Evolutionary conservation across 2,113 vertebrate genomes (phyloP).

Genomic region (Scytalopus superciliaris): DNA sequence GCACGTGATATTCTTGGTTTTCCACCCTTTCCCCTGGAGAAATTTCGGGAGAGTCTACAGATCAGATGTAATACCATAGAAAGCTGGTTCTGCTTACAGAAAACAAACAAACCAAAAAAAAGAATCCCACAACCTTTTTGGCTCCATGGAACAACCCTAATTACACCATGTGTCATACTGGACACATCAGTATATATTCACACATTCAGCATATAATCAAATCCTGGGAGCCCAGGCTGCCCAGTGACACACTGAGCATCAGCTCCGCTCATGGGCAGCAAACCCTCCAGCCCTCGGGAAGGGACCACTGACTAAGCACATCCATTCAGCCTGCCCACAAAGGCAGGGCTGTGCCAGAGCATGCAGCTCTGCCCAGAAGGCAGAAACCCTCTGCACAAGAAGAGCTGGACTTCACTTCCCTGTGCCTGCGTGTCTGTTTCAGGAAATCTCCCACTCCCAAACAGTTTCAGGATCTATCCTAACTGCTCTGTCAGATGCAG

Average conservation of each 20-base stretch:
- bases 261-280: not conserved
- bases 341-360: not conserved
- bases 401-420: not conserved
- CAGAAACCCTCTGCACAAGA: not conserved
- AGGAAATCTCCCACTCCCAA: not conserved
- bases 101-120: not conserved
- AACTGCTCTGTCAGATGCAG: not conserved
- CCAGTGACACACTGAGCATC: not conserved
- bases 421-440: not conserved
- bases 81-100: not conserved
- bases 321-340: accelerated
- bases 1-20: not conserved
- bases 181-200: not conserved
- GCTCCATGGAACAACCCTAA: not conserved
- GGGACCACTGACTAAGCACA: not conserved
- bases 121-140: not conserved
- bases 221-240: not conserved
- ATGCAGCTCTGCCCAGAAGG: not conserved
- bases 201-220: not conserved
- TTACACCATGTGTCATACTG: accelerated
- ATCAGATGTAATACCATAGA: not conserved
- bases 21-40: not conserved
- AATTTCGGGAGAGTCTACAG: not conserved
- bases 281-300: not conserved
- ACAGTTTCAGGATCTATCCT: not conserved